phyloP scores from a whole-genome alignment of 1,140 invertebrate species.

The Ostrea denselamellosa region DNA sequence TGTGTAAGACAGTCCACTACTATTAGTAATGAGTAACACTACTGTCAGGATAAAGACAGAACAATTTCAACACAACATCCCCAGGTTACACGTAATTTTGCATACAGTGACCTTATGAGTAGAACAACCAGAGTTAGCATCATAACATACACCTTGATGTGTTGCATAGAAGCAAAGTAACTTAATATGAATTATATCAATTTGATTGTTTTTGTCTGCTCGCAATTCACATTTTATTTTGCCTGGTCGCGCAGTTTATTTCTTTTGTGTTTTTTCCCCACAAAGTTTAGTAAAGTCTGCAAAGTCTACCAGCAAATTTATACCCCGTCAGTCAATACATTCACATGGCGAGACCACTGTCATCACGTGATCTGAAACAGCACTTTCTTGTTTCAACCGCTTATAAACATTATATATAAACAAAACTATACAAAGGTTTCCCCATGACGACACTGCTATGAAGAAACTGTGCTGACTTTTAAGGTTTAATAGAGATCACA shows the following conservation, averaged over 20 bases:
- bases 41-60: too few relatives aligned
- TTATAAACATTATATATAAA: neutral
- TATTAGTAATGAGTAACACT: too few relatives aligned
- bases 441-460: neutral
- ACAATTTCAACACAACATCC: too few relatives aligned
- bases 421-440: neutral
- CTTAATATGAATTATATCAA: neutral
- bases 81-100: too few relatives aligned
- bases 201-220: constrained; percentile 15
- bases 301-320: too few relatives aligned
- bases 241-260: too few relatives aligned
- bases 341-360: neutral
- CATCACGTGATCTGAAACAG: neutral
- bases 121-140: too few relatives aligned
- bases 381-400: too few relatives aligned
- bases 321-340: neutral
- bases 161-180: constrained; percentile 12
- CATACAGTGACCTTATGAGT: too few relatives aligned
- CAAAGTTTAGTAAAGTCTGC: too few relatives aligned
- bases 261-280: too few relatives aligned
- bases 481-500: neutral
- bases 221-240: neutral
- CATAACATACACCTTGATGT: neutral
- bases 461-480: neutral
- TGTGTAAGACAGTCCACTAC: too few relatives aligned